Conservation (phyloP, 2,113 vertebrate species). For the Brachyhypopomus gauderio region DNA sequence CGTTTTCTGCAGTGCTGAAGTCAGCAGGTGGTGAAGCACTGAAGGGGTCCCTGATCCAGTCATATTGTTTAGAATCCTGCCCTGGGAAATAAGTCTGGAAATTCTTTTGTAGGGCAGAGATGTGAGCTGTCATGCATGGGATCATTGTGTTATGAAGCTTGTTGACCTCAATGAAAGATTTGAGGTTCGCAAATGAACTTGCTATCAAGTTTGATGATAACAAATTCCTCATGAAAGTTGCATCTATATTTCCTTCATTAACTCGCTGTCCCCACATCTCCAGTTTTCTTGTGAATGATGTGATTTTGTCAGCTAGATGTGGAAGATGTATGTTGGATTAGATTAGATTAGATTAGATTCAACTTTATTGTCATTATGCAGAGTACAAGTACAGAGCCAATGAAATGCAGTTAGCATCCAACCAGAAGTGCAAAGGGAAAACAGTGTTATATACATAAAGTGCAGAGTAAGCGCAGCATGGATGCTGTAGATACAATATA, state of each 20-base stretch:
- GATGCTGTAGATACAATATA: too few relatives aligned
- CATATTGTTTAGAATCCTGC: conserved; percentile 12
- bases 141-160: conserved; percentile 9
- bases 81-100: conserved; percentile 20
- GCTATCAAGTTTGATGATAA: too few relatives aligned
- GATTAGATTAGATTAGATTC: too few relatives aligned
- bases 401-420: too few relatives aligned
- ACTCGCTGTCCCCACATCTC: background rate
- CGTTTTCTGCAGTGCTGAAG: conserved; percentile 45
- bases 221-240: too few relatives aligned
- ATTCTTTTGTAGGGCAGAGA: background rate
- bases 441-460: too few relatives aligned
- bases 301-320: background rate
- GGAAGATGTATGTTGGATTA: conserved; percentile 6
- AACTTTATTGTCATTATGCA: too few relatives aligned
- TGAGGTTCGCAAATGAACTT: conserved; percentile 14
- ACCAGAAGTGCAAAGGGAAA: too few relatives aligned
- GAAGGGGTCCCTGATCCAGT: conserved; percentile 42
- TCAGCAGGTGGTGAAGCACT: conserved; percentile 34
- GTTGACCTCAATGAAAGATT: background rate
- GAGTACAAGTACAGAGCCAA: too few relatives aligned
- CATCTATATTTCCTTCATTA: background rate
- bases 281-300: conserved; percentile 8
- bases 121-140: conserved; percentile 8
- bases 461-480: too few relatives aligned